phyloP scores from a whole-genome alignment of 1,140 invertebrate species.

The Camponotus floridanus region DNA sequence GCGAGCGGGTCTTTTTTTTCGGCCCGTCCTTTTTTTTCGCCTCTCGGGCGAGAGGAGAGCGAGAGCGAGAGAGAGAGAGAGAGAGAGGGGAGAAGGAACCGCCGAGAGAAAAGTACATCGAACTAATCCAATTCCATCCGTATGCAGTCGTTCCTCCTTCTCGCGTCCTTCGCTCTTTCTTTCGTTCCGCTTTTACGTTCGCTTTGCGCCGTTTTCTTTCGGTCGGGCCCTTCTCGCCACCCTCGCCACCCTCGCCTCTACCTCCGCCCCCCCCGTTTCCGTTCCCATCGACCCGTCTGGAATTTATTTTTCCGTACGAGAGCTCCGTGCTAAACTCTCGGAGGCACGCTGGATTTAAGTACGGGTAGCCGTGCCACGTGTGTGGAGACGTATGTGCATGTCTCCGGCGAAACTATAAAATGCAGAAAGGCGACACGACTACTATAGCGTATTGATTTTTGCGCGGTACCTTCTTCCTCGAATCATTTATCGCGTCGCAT shows the following conservation, averaged over 20 bases:
- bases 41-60: neutral
- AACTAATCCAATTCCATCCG: slow-evolving; percentile 73
- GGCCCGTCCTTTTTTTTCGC: neutral
- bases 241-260: neutral
- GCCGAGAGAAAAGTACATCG: slow-evolving; percentile 69
- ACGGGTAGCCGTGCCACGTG: slow-evolving; percentile 4
- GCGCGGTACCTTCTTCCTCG: slow-evolving; percentile 25
- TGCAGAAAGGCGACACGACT: slow-evolving; percentile 48
- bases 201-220: slow-evolving; percentile 50
- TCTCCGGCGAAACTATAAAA: slow-evolving; percentile 60
- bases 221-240: neutral
- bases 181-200: slow-evolving; percentile 44
- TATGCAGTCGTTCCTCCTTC: slow-evolving; percentile 55
- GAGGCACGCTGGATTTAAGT: slow-evolving; percentile 65
- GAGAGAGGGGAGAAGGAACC: neutral
- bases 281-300: slow-evolving; percentile 32
- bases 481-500: slow-evolving; percentile 61
- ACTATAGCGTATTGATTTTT: slow-evolving; percentile 61
- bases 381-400: neutral
- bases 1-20: neutral
- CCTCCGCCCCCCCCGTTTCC: neutral
- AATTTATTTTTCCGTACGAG: slow-evolving; percentile 73
- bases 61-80: too few species aligned
- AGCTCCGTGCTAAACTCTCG: slow-evolving; percentile 67
- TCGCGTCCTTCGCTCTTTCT: slow-evolving; percentile 38